Evolutionary conservation across 2,888 invertebrate genomes (phyloP).

Genomic region (Cremastinae sp.): DNA sequence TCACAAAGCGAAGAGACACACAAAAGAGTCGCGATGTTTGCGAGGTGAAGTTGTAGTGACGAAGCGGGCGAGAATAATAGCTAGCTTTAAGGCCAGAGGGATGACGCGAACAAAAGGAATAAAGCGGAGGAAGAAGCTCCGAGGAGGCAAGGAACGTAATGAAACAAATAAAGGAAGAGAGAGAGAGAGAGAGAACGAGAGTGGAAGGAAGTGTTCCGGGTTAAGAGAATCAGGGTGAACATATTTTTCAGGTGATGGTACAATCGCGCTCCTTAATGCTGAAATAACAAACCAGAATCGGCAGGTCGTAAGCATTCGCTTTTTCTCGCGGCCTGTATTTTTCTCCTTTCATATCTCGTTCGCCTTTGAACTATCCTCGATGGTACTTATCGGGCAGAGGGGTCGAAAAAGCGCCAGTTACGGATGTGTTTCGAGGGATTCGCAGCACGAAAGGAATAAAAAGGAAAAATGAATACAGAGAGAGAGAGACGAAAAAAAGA

Average conservation of each 20-base stretch:
- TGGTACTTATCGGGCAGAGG: conserved; percentile 69
- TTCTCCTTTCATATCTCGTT: conserved; percentile 5
- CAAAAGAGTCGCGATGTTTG: conserved; percentile 21
- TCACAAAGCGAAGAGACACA: conserved; percentile 10
- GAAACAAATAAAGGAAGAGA: conserved; percentile 9
- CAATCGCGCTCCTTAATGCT: conserved; percentile 66
- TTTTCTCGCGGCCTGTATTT: conserved; percentile 38
- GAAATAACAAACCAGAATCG: conserved; percentile 71
- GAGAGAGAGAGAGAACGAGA: background rate
- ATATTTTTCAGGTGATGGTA: conserved; percentile 67
- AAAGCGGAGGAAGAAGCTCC: background rate
- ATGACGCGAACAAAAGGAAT: background rate
- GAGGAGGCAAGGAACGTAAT: conserved; percentile 6
- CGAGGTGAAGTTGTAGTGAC: conserved; percentile 12
- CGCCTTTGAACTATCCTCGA: conserved; percentile 71
- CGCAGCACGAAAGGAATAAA: conserved; percentile 22
- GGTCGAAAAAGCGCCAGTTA: conserved; percentile 48
- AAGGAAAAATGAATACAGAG: conserved; percentile 1
- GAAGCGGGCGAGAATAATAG: conserved; percentile 29
- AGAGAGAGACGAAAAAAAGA: background rate
- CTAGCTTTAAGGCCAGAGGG: conserved; percentile 21
- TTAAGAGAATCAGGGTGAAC: conserved; percentile 57
- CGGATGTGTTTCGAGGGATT: background rate
- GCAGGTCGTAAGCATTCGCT: conserved; percentile 65
- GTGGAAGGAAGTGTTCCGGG: background rate